Evolutionary conservation across 2,888 invertebrate genomes (phyloP), one percentile per base, ranked within the genome.

Genomic region (Cancer borealis): DNA sequence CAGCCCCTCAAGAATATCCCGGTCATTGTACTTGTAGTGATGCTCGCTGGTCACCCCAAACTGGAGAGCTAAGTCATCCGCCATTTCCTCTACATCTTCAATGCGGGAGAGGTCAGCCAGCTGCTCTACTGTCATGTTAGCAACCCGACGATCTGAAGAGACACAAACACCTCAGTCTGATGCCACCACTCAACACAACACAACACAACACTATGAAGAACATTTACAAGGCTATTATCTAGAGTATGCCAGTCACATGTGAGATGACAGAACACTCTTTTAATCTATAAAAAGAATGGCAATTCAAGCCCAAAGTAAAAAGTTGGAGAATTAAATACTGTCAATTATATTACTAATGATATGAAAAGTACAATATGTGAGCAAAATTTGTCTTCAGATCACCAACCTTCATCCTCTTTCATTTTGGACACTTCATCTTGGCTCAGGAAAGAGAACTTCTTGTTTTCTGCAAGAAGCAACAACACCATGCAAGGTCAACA

Each of bases 351-450:
- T 3, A 73, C 73, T 73, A 26, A 73, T 73, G 0, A 73, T 73
- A 73, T 73, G 4, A n/a, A 73, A 73, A 26, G 26, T 73, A 73
- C 26, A 73, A 26, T 26, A 10, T n/a, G n/a, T 73, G 0, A 10
- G 54, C 2, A 54, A 54, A 8, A 8, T 14, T 54, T 54, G 54
- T 54, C 54, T 73, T 8, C 73, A 26, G n/a, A 60, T 84, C 94
- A 96, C 95, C 96, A 96, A 97, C 97, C 97, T 97, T 99, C 99
- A 97, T 99, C 99, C 96, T 98, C 98, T 97, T 98, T 98, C 97
- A 99, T 97, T 97, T 98, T 98, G 97, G 98, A 98, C 96, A 99
- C 98, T 97, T 99, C 99, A 97, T 98, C 98, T 96, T 98, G 98
- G 96, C 98, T 99, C 96, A 99, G 97, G 97, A 98, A 99, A 97